These are phyloP conservation scores for Drosophila nr. perissopoda DNA, from an alignment of 2,888 invertebrate genomes.

Conservation along the genomic window DNA sequence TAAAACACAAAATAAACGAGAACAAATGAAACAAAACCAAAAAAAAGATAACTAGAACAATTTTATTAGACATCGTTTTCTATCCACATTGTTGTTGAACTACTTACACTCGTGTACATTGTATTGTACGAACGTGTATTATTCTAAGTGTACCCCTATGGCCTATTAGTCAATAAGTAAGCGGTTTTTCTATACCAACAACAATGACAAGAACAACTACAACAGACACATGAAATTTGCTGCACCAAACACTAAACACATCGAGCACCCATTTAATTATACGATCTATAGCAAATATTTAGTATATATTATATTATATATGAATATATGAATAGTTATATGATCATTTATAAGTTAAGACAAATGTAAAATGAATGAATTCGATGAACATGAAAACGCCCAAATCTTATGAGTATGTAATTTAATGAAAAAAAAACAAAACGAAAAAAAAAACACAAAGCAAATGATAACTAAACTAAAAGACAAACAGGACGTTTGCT, in stretches of 20 bases:
- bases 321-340: slow-evolving; percentile 38
- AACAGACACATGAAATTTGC: slow-evolving; percentile 28
- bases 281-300: slow-evolving; percentile 47
- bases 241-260: slow-evolving; percentile 45
- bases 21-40: slow-evolving; percentile 2
- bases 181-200: slow-evolving; percentile 57
- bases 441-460: slow-evolving; percentile 10
- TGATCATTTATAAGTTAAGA: slow-evolving; percentile 51
- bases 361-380: slow-evolving; percentile 69
- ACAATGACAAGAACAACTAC: slow-evolving; percentile 22
- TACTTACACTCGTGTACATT: slow-evolving; percentile 43
- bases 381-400: slow-evolving; percentile 82
- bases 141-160: slow-evolving; percentile 70
- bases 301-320: slow-evolving; percentile 31
- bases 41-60: slow-evolving; percentile 38
- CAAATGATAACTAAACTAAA: slow-evolving; percentile 14
- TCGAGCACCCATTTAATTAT: slow-evolving; percentile 66
- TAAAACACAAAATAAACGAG: slow-evolving; percentile 17
- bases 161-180: slow-evolving; percentile 69
- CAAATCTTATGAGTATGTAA: slow-evolving; percentile 85
- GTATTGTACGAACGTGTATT: slow-evolving; percentile 37
- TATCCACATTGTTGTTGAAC: slow-evolving; percentile 70
- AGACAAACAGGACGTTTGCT: slow-evolving; percentile 47
- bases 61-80: slow-evolving; percentile 72
- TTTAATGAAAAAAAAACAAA: slow-evolving; percentile 40